Percentiles rank a stretch among this genome's conserved stretches.
Evolutionary conservation across 2,113 vertebrate species (phyloP).

Genomic region (Osmerus mordax): DNA sequence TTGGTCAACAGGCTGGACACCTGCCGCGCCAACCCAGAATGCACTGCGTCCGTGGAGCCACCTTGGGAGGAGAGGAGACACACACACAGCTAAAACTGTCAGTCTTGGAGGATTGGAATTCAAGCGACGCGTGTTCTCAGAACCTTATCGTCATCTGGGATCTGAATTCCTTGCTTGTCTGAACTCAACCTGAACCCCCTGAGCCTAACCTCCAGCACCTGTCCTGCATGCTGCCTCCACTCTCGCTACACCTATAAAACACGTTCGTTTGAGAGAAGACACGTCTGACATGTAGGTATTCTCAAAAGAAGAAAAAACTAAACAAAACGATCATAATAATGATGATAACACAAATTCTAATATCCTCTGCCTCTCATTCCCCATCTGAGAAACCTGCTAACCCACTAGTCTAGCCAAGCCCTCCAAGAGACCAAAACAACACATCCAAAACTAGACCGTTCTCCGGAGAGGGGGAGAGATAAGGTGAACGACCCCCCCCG

Average conservation of each 20-base stretch:
- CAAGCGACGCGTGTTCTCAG: too few species aligned
- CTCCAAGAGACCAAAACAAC: too few species aligned
- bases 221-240: background rate
- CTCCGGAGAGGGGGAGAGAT: too few species aligned
- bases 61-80: constrained; percentile 64
- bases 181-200: background rate
- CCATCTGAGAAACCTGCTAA: too few species aligned
- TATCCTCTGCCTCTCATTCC: too few species aligned
- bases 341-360: too few species aligned
- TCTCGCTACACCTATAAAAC: background rate
- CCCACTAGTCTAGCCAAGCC: too few species aligned
- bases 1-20: constrained; percentile 96
- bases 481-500: background rate
- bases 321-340: too few species aligned
- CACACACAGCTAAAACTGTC: too few species aligned
- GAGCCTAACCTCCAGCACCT: background rate
- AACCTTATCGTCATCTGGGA: background rate
- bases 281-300: background rate
- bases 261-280: background rate
- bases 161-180: background rate
- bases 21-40: constrained; percentile 94
- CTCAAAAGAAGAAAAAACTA: background rate
- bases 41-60: constrained; percentile 91
- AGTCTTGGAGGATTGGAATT: too few species aligned
- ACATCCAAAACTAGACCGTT: too few species aligned